Conservation (phyloP, 2,113 vertebrate species). For the Megalops atlanticus region DNA sequence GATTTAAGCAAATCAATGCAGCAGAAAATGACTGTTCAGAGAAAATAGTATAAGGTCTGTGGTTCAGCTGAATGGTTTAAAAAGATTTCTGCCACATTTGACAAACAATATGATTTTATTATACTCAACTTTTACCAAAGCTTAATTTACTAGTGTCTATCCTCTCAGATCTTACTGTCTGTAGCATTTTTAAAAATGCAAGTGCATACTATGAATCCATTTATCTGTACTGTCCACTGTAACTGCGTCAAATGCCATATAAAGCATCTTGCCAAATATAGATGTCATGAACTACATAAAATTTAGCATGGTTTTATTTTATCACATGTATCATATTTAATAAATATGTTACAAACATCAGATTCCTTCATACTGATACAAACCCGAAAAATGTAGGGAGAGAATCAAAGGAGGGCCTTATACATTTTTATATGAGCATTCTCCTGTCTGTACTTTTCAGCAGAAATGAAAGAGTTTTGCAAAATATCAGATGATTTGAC, state of each 20-base stretch:
- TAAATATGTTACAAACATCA: not conserved
- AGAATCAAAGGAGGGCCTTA: not conserved
- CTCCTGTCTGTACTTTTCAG: not conserved
- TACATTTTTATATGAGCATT: not conserved
- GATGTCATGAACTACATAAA: too few relatives aligned
- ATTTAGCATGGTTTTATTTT: too few relatives aligned
- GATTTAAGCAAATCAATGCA: not conserved
- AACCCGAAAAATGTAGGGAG: not conserved
- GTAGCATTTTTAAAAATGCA: too few relatives aligned
- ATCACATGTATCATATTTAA: too few relatives aligned
- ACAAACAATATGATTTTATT: too few relatives aligned
- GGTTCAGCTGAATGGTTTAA: not conserved
- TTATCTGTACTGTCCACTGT: too few relatives aligned
- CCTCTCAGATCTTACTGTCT: too few relatives aligned
- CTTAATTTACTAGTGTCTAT: too few relatives aligned
- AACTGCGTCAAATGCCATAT: too few relatives aligned
- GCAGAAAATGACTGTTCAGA: not conserved
- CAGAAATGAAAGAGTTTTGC: not conserved
- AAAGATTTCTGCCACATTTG: not conserved
- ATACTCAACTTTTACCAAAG: too few relatives aligned
- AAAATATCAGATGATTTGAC: not conserved
- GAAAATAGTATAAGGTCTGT: not conserved
- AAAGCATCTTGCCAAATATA: too few relatives aligned
- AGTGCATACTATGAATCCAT: too few relatives aligned
- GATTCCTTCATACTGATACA: not conserved